Evolutionary conservation across 2,113 vertebrate species (phyloP).

Genomic region (Epinephelus moara): DNA sequence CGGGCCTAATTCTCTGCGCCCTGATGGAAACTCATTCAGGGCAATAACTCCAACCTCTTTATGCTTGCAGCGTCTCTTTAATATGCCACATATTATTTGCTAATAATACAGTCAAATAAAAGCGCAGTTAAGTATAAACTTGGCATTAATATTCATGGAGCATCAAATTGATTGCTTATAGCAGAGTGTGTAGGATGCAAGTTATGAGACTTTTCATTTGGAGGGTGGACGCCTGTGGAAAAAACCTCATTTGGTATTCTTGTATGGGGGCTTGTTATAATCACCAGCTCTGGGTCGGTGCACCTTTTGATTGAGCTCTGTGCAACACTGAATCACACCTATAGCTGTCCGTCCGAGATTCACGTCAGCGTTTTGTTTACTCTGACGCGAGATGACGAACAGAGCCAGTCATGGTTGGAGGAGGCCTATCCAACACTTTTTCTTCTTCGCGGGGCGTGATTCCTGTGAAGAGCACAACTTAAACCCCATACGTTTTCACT

Average conservation of each 20-base stretch:
- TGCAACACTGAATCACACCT: conserved; percentile 55
- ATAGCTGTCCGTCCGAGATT: conserved; percentile 41
- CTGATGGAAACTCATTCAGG: neutral
- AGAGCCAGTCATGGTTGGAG: conserved; percentile 49
- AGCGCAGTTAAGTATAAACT: neutral
- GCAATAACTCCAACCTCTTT: neutral
- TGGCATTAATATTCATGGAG: neutral
- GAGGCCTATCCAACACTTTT: conserved; percentile 43
- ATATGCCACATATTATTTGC: conserved; percentile 6
- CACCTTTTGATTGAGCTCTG: conserved; percentile 3
- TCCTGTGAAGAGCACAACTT: conserved; percentile 47
- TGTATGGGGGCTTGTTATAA: neutral
- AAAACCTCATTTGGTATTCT: neutral
- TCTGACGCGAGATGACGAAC: conserved; percentile 83
- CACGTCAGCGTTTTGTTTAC: conserved; percentile 72
- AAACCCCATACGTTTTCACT: conserved; percentile 27
- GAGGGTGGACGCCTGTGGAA: neutral
- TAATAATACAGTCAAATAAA: conserved; percentile 23
- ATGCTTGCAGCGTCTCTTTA: neutral
- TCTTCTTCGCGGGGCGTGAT: conserved; percentile 22
- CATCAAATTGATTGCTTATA: neutral
- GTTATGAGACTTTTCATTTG: conserved; percentile 33
- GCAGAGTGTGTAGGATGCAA: neutral
- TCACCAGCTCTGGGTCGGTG: conserved; percentile 23
- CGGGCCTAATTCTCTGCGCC: conserved; percentile 7